A percentile compares a stretch with the other conserved stretches of the same genome.
Conservation (phyloP, 2,888 invertebrate species). For the Athetis lepigone region DNA sequence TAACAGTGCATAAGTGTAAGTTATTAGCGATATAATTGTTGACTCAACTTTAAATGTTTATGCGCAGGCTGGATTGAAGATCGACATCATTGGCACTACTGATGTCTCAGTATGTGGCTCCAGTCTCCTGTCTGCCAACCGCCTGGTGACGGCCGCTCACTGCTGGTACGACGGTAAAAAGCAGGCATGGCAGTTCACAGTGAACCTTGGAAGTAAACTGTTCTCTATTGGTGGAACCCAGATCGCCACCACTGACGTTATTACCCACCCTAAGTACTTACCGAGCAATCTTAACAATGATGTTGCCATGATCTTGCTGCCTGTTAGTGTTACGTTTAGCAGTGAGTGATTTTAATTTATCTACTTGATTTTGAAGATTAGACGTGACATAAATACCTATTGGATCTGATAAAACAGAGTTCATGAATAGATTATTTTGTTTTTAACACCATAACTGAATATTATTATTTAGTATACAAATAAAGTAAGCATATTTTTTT, state of each 20-base stretch:
- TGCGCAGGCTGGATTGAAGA: conserved; percentile 74
- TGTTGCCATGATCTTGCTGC: conserved; percentile 66
- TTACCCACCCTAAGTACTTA: conserved; percentile 67
- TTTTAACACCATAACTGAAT: no score
- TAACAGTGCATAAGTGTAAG: no score
- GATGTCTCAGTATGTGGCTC: conserved; percentile 76
- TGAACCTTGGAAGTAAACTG: conserved; percentile 71
- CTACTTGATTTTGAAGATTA: no score
- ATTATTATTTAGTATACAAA: no score
- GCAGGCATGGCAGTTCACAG: conserved; percentile 69
- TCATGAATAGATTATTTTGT: no score
- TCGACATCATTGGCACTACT: conserved; percentile 65
- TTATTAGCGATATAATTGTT: neutral
- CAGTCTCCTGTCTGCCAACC: conserved; percentile 68
- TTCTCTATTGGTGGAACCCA: conserved; percentile 71
- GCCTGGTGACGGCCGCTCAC: conserved; percentile 79
- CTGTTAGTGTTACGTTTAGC: conserved; percentile 55
- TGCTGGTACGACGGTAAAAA: conserved; percentile 74
- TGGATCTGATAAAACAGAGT: no score
- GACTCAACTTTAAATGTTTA: neutral
- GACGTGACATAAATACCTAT: no score
- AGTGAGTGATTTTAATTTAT: conserved; percentile 51
- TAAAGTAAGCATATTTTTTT: no score
- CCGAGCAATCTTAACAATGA: conserved; percentile 63
- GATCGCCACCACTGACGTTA: conserved; percentile 60